Evolutionary conservation across 2,888 invertebrate genomes (phyloP), one percentile per base, ranked within the genome.

Genomic region (Neelides folsomi): DNA sequence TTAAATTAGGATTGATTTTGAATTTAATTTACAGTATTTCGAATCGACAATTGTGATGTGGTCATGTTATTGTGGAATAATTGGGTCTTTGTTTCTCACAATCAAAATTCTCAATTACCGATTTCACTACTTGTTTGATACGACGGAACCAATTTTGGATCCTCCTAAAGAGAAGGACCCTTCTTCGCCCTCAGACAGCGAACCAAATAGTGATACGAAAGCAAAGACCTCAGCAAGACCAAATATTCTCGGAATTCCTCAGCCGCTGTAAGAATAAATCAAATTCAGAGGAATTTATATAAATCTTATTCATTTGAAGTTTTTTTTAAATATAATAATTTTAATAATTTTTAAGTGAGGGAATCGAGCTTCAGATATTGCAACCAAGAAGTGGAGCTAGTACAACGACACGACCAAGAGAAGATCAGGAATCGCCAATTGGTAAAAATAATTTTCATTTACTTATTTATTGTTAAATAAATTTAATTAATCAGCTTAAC

Each of bases 101-200:
- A 76, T 97, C 57, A 98, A 98, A 75, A 72, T 86, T 55, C 73
- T 87, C 63, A 95, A 94, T 74, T 84, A 84, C 73, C 81, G 83
- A 42, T 77, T 95, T 55, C 95, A 95, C 72, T 81, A 83, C 65
- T 82, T 94, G 76, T 95, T 93, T 71, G 94, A 95, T 72, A 89
- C 89, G 12, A 84, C 84, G n/a, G 92, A 93, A 71, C 82, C 83
- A 68, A 77, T 84, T 71, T 76, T 68, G 71, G 82, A 75, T 72
- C 59, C 59, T 9, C 40, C 53, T 7, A 56, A 59, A 27, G 55
- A 58, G 36, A 55, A 57, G 13, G 3, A 3, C 3, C 47, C 52
- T 1, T 49, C 51, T 19, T 42, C 54, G 27, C 36, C 49, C 10
- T 40, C 18, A n/a, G 44, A 42, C 15, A 46, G 44, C 35, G 52